Conservation (phyloP, 2,888 invertebrate genomes). For the Baronia brevicornis region DNA sequence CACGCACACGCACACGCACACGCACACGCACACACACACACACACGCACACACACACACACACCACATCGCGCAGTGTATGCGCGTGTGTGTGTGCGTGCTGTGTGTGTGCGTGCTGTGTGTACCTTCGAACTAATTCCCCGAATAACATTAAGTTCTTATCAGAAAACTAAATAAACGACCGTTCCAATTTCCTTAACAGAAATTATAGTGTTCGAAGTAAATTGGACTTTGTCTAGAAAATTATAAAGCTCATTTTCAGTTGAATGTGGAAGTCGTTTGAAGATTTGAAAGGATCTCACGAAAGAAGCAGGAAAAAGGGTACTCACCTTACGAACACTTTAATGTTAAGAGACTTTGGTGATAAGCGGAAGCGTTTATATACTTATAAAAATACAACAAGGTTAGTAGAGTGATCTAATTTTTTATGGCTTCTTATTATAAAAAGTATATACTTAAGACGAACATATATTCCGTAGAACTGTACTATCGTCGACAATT, state of each 20-base stretch:
- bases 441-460: too few species aligned
- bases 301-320: conserved; percentile 45
- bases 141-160: conserved; percentile 32
- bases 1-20: too few species aligned
- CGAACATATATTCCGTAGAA: too few species aligned
- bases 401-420: conserved; percentile 3
- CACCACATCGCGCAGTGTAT: too few species aligned
- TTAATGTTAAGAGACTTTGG: conserved; percentile 19
- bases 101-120: too few species aligned
- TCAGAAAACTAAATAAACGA: conserved; percentile 34
- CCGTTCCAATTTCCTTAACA: conserved; percentile 32
- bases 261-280: conserved; percentile 17
- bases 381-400: not conserved
- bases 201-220: conserved; percentile 12
- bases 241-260: conserved; percentile 14
- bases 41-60: too few species aligned
- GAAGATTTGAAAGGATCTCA: conserved; percentile 31
- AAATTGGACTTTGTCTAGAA: conserved; percentile 14
- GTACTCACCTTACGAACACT: conserved; percentile 38
- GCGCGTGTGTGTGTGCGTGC: too few species aligned
- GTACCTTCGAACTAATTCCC: too few species aligned
- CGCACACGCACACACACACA: too few species aligned
- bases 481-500: too few species aligned
- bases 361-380: conserved; percentile 13
- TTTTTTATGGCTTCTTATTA: too few species aligned